phyloP scores from a whole-genome alignment of 2,797 vertebrate species.

The Tapirus indicus region DNA sequence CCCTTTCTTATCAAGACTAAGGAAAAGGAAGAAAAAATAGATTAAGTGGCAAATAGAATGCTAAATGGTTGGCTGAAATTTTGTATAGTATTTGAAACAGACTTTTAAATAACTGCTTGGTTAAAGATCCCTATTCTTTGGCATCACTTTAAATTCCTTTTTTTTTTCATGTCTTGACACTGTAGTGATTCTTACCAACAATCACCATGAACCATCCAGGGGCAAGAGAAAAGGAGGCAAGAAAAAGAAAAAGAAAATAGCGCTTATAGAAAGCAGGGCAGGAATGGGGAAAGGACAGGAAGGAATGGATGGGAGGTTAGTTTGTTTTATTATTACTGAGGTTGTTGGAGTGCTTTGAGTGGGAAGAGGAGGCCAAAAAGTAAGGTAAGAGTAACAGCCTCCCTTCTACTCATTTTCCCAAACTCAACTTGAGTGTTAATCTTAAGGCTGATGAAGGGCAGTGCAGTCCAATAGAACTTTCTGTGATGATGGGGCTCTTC shows the following conservation, averaged over 20 bases:
- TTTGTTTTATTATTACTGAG: background rate
- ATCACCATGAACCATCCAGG: background rate
- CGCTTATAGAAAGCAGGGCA: background rate
- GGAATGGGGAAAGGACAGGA: background rate
- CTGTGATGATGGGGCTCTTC: fast-evolving
- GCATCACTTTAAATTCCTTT: background rate
- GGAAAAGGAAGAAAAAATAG: background rate
- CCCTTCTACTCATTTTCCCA: background rate
- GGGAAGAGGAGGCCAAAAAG: background rate
- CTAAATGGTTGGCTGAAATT: background rate
- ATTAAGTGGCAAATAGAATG: background rate
- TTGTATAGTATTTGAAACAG: background rate
- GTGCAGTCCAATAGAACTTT: background rate
- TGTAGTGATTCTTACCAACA: background rate
- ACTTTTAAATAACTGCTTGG: background rate
- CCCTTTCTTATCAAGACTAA: background rate
- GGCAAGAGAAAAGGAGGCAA: constrained; percentile 28
- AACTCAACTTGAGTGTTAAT: background rate
- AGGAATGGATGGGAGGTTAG: background rate
- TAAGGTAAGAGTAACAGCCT: background rate
- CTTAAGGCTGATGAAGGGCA: background rate
- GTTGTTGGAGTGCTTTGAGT: background rate
- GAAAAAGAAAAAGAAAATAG: background rate
- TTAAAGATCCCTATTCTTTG: background rate
- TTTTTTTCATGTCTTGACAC: background rate